phyloP scores from a whole-genome alignment of 2,797 vertebrate species.

The Monodelphis domestica region DNA sequence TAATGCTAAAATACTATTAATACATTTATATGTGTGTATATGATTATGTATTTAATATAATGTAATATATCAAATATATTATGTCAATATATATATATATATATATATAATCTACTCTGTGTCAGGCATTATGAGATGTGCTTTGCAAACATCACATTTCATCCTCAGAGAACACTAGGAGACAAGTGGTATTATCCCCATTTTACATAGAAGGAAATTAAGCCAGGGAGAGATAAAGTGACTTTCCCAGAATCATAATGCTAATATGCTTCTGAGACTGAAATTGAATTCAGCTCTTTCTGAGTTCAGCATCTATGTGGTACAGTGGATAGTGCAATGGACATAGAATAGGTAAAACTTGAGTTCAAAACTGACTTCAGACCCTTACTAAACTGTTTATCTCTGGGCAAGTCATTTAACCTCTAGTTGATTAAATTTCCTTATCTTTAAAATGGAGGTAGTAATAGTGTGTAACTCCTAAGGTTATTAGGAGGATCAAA shows the following conservation, averaged over 20 bases:
- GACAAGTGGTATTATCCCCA: neutral
- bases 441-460: no score
- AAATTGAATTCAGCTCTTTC: neutral
- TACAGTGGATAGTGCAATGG: neutral
- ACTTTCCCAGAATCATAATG: neutral
- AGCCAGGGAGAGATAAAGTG: neutral
- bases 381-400: neutral
- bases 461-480: neutral
- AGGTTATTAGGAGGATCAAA: neutral
- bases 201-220: neutral
- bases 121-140: neutral
- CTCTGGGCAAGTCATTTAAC: no score
- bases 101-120: neutral
- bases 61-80: no score
- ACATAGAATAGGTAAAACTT: neutral
- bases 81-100: no score
- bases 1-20: no score
- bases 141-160: neutral
- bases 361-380: neutral
- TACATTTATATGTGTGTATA: no score
- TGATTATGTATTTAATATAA: no score
- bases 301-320: neutral
- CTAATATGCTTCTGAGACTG: neutral
- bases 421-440: no score
- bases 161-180: neutral